Conservation (phyloP, 2,113 vertebrate genomes). For the Rhineura floridana region DNA sequence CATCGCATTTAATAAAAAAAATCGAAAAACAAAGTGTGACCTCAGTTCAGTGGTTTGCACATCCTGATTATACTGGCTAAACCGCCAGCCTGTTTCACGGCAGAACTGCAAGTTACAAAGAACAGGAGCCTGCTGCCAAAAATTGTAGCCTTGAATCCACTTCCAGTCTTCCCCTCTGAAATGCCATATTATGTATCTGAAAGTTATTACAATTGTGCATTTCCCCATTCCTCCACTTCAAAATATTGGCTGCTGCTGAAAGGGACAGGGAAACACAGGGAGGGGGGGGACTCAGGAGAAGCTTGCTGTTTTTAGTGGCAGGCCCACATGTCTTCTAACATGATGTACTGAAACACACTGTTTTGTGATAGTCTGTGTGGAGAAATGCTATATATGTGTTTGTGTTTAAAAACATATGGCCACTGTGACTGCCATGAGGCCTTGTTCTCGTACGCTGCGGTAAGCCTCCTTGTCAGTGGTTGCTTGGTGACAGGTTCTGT, state of each 20-base stretch:
- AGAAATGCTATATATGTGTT: no score
- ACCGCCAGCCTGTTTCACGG: not conserved
- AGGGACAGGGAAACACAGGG: no score
- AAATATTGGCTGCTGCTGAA: not conserved
- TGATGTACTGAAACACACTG: not conserved
- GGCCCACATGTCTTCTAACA: no score
- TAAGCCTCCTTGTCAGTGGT: no score
- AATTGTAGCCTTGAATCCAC: not conserved
- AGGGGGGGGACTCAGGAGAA: not conserved
- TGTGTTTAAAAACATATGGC: no score
- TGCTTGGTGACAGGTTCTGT: no score
- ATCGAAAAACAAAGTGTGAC: not conserved
- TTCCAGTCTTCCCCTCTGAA: not conserved
- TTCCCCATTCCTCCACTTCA: not conserved
- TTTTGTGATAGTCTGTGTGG: not conserved
- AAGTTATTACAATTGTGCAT: not conserved
- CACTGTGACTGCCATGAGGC: no score
- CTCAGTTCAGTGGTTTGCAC: not conserved
- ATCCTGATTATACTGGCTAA: not conserved
- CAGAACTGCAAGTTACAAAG: not conserved
- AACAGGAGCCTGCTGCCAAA: not conserved
- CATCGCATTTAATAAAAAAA: not conserved
- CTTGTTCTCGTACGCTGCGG: no score
- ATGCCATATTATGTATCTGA: not conserved
- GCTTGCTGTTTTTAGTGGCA: not conserved